These are phyloP conservation scores for Anhinga rufa DNA, from an alignment of 2,113 vertebrate species.

Conservation along the genomic window DNA sequence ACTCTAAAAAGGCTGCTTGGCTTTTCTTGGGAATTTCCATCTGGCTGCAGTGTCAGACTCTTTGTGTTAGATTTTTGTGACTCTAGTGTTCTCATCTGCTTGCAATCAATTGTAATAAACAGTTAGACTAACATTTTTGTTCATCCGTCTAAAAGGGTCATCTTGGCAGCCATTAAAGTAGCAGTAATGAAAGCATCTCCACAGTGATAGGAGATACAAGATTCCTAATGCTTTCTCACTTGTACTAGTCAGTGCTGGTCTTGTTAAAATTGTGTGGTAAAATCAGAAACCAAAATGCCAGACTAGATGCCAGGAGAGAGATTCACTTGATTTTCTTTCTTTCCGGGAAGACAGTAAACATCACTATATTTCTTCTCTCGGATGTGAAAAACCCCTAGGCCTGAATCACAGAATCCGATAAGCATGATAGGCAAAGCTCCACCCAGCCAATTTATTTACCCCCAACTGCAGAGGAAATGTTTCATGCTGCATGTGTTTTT, in stretches of 20 bases:
- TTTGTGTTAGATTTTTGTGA: not conserved
- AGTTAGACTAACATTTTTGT: not conserved
- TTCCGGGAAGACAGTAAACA: not conserved
- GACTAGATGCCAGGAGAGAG: not conserved
- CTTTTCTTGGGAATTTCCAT: not conserved
- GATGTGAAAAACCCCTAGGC: not conserved
- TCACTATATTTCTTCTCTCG: not conserved
- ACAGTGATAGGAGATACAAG: not conserved
- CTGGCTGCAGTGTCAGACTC: not conserved
- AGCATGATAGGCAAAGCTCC: not conserved
- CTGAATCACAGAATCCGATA: not conserved
- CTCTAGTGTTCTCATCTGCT: not conserved
- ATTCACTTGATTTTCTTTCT: not conserved
- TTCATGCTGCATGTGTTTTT: not conserved
- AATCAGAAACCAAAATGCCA: not conserved
- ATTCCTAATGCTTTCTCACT: not conserved
- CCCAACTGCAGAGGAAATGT: not conserved
- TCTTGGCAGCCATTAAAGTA: not conserved
- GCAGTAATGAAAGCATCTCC: not conserved
- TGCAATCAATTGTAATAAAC: constrained; percentile 14
- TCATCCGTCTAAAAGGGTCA: not conserved
- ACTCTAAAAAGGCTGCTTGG: not conserved
- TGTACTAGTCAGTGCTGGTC: not conserved
- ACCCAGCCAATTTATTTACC: not conserved
- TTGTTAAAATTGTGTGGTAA: not conserved